Evolutionary conservation across 2,888 invertebrate species (phyloP).

Genomic region (Volucella inflata): DNA sequence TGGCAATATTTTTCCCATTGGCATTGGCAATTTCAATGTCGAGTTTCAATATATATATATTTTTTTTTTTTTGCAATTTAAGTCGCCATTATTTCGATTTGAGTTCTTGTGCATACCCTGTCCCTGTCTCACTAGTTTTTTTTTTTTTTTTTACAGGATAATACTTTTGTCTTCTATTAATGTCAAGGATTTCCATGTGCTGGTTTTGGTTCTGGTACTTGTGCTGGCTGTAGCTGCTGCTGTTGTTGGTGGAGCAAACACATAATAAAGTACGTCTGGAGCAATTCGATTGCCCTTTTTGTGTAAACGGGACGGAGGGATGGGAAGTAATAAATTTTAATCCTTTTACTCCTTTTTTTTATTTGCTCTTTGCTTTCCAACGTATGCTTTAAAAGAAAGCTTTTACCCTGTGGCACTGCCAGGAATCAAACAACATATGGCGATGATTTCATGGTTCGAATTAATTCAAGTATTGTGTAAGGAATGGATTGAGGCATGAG

Average conservation of each 20-base stretch:
- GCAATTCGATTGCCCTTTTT: conserved; percentile 76
- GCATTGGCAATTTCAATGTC: conserved; percentile 68
- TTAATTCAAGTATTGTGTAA: neutral
- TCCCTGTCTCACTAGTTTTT: neutral
- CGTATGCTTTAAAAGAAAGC: conserved; percentile 9
- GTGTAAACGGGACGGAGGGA: conserved; percentile 41
- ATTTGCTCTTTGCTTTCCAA: neutral
- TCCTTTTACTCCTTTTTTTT: conserved; percentile 51
- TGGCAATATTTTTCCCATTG: conserved; percentile 70
- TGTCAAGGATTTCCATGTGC: conserved; percentile 60
- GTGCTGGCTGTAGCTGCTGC: neutral
- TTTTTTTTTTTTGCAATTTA: conserved; percentile 57
- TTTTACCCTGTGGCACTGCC: conserved; percentile 14
- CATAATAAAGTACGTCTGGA: conserved; percentile 75
- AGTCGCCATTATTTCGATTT: conserved; percentile 71
- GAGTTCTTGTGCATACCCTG: conserved; percentile 2
- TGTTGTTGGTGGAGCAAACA: conserved; percentile 37
- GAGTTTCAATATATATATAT: conserved; percentile 65
- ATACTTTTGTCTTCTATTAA: conserved; percentile 52
- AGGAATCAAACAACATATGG: conserved; percentile 30
- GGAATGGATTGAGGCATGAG: neutral
- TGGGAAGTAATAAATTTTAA: conserved; percentile 68
- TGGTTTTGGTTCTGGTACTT: neutral
- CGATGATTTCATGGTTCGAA: conserved; percentile 33
- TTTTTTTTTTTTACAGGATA: conserved; percentile 17